Evolutionary conservation across 2,113 vertebrate species (phyloP), one percentile per base, ranked within the genome.

Genomic region (Struthio camelus): DNA sequence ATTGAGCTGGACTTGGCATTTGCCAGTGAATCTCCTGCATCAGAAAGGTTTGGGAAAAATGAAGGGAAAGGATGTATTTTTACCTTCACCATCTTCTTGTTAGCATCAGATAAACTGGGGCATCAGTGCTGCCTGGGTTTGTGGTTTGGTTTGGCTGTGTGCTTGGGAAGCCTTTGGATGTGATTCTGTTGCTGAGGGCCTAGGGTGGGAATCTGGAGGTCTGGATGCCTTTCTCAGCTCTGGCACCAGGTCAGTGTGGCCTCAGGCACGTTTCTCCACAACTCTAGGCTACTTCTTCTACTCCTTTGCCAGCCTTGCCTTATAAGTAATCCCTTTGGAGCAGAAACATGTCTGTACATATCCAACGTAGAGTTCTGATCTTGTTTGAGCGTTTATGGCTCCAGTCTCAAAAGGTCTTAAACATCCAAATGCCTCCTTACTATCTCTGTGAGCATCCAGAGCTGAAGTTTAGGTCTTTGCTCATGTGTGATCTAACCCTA

Each of bases 291-390:
- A 48, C 91, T 78, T 62, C 34, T 93, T 72, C 86, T 93, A 4
- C 16, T 58, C 80, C 42, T 69, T 12, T 88, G 96, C 95, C 90
- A 96, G 85, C 79, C 64, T 70, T 53, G 82, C 93, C 83, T 94
- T 91, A 0, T 42, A 48, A 88, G 86, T 62, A 48, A 64, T 25
- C 73, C 84, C 77, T 73, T 40, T 71, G 93, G 89, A 87, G 93
- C 59, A 0, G n/a, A 73, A 28, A 25, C 69, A 9, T 0, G 46
- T 62, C 88, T 70, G 88, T 16, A 90, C 16, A 54, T 24, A 3
- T 2, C 79, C 53, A 1, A 42, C 5, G 14, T 1, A 8, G 32
- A 73, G 69, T 91, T 76, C 28, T 59, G 77, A 11, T 66, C 76
- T 66, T 16, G 40, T 50, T 6, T 71, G n/a, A n/a, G n/a, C n/a